Evolutionary conservation across 2,888 invertebrate genomes (phyloP).

Genomic region (Yponomeuta sedellus): DNA sequence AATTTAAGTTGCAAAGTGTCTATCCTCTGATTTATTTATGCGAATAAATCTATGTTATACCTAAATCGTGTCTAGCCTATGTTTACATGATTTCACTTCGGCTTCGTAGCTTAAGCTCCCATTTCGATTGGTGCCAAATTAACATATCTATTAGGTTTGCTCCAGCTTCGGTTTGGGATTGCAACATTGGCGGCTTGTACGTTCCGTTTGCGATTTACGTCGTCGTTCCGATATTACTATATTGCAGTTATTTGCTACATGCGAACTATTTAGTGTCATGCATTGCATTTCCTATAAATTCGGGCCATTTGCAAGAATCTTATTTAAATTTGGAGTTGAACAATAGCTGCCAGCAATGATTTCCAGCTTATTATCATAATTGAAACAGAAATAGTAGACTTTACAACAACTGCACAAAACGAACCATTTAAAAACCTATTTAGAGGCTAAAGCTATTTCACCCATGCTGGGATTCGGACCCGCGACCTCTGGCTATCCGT

Average conservation of each 20-base stretch:
- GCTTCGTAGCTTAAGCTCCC: neutral
- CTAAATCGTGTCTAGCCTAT: neutral
- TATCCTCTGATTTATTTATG: no score
- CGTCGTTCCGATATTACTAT: conserved; percentile 39
- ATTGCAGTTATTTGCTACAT: conserved; percentile 29
- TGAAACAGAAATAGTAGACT: no score
- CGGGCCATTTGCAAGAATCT: no score
- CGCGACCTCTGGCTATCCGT: no score
- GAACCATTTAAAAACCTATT: no score
- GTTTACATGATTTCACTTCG: neutral
- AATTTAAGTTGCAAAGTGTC: no score
- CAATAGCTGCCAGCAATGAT: neutral
- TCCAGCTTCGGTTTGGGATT: conserved; percentile 51
- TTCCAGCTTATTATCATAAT: neutral
- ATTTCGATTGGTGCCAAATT: conserved; percentile 30
- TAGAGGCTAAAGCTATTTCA: no score
- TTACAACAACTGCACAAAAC: no score
- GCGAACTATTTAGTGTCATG: conserved; percentile 28
- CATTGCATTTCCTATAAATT: no score
- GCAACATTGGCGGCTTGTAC: conserved; percentile 41
- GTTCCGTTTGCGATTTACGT: conserved; percentile 48
- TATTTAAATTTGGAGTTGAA: conserved; percentile 1
- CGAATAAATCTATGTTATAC: no score
- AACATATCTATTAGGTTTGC: conserved; percentile 57
- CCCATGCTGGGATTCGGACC: no score